Evolutionary conservation across 2,797 vertebrate genomes (phyloP).

Genomic region (Aldrovandia affinis): DNA sequence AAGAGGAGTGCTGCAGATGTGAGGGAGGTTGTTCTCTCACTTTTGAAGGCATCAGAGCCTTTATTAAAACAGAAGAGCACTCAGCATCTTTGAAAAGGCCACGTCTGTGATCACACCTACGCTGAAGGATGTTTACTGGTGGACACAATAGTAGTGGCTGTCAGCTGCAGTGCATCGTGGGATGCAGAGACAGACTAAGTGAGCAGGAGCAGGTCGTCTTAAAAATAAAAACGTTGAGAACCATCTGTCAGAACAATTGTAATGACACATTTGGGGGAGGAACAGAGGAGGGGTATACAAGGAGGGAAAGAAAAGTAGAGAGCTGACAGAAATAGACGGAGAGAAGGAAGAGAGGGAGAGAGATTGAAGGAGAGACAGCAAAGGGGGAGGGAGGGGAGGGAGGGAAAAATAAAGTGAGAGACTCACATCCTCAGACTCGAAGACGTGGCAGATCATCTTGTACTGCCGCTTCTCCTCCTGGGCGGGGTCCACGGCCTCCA

Average conservation of each 20-base stretch:
- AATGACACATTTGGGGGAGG: background rate
- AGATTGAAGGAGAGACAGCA: background rate
- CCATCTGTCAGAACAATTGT: background rate
- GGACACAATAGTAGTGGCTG: background rate
- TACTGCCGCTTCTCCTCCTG: conserved; percentile 93
- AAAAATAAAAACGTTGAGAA: background rate
- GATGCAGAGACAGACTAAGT: background rate
- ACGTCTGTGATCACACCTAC: background rate
- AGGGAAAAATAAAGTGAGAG: background rate
- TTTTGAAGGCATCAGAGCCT: background rate
- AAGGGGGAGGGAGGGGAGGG: background rate
- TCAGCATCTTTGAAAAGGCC: background rate
- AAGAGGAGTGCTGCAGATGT: no score
- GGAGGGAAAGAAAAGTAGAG: background rate
- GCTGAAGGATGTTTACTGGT: background rate
- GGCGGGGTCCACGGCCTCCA: conserved; percentile 87
- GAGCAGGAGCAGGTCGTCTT: background rate
- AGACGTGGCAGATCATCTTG: conserved; percentile 99
- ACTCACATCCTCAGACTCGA: conserved; percentile 97
- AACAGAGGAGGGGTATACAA: background rate
- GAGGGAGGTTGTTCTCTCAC: background rate
- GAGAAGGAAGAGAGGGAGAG: background rate
- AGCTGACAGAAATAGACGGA: background rate
- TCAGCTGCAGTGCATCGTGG: background rate
- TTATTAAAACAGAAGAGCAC: background rate